Evolutionary conservation across 2,888 invertebrate genomes (phyloP).

Genomic region (Mythimna lalbum): DNA sequence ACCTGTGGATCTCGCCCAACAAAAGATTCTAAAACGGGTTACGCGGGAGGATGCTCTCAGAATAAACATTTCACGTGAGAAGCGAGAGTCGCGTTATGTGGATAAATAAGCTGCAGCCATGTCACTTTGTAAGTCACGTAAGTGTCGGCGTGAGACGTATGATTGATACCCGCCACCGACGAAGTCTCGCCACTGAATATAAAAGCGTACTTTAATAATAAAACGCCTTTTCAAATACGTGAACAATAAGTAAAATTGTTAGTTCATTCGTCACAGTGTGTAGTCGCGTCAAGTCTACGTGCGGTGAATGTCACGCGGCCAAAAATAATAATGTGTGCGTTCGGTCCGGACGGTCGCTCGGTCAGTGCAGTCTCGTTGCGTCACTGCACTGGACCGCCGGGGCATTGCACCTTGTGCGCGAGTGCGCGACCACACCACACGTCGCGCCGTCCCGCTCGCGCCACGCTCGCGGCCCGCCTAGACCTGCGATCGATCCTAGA

Average conservation of each 20-base stretch:
- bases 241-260: constrained; percentile 75
- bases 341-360: constrained; percentile 76
- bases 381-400: constrained; percentile 84
- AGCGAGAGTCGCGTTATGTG: constrained; percentile 67
- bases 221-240: constrained; percentile 66
- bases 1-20: constrained; percentile 78
- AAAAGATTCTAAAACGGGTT: constrained; percentile 80
- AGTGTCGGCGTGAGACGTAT: constrained; percentile 68
- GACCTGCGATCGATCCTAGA: constrained; percentile 79
- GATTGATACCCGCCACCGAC: constrained; percentile 72
- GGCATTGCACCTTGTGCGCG: constrained; percentile 87
- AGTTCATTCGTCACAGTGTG: constrained; percentile 76
- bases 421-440: constrained; percentile 63
- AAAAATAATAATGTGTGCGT: constrained; percentile 83
- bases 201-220: constrained; percentile 67
- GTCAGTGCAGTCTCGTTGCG: constrained; percentile 88
- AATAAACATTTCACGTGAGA: constrained; percentile 75
- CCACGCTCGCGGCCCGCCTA: constrained; percentile 69
- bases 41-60: constrained; percentile 70
- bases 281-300: constrained; percentile 74
- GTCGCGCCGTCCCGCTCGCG: constrained; percentile 63
- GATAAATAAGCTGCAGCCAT: constrained; percentile 66
- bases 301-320: constrained; percentile 85
- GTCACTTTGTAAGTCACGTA: constrained; percentile 68
- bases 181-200: constrained; percentile 63